Evolutionary conservation across 2,113 vertebrate genomes (phyloP).

Genomic region (Malurus elegans): DNA sequence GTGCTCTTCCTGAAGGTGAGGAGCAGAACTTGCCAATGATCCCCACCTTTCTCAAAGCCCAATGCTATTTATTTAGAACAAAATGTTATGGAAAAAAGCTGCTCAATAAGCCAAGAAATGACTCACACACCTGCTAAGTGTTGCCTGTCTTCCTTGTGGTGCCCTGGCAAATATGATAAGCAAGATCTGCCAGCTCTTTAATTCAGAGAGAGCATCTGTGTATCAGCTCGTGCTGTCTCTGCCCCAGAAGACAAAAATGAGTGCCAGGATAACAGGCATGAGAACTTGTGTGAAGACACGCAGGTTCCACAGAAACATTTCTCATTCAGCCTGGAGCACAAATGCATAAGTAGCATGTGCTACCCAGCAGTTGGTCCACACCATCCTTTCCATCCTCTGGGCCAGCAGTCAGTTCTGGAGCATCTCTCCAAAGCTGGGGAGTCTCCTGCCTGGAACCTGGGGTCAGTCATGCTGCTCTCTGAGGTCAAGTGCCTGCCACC

Average conservation of each 20-base stretch:
- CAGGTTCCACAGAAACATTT: background rate
- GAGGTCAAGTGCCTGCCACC: background rate
- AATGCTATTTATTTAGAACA: slow-evolving; percentile 34
- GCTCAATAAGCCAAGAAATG: slow-evolving; percentile 46
- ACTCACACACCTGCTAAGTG: slow-evolving; percentile 37
- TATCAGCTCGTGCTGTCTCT: slow-evolving; percentile 40
- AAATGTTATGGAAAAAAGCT: background rate
- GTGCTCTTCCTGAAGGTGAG: background rate
- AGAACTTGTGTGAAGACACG: background rate
- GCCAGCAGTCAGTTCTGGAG: background rate
- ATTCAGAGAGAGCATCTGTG: slow-evolving; percentile 66
- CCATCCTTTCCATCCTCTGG: background rate
- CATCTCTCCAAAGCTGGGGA: background rate
- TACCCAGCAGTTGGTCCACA: background rate
- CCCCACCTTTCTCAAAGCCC: background rate
- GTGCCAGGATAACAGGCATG: slow-evolving; percentile 20
- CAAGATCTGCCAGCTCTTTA: slow-evolving; percentile 57
- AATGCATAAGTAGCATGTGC: background rate
- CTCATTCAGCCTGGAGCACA: background rate
- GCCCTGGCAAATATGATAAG: slow-evolving; percentile 37
- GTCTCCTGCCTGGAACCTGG: background rate
- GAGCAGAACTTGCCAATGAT: background rate
- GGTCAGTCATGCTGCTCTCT: background rate
- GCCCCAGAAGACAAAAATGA: slow-evolving; percentile 38
- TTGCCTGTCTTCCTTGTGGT: slow-evolving; percentile 58